phyloP scores from a whole-genome alignment of 2,888 invertebrate species.

The Thyatira batis region DNA sequence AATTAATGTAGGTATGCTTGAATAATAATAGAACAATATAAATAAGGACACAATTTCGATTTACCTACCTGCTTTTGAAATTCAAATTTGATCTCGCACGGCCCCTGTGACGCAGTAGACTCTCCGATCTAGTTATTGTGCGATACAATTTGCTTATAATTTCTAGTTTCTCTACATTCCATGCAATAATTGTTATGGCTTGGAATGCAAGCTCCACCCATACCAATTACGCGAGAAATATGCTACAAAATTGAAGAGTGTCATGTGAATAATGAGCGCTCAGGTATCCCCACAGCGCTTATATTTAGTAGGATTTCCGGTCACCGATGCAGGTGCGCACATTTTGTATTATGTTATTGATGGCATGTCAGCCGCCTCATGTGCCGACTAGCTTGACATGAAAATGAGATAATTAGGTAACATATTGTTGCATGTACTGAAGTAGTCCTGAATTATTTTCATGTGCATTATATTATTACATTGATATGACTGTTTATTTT shows the following conservation, averaged over 20 bases:
- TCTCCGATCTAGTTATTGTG: conserved; percentile 45
- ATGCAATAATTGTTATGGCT: conserved; percentile 56
- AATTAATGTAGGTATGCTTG: background rate
- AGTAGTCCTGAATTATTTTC: background rate
- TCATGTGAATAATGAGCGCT: conserved; percentile 9
- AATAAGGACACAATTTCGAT: background rate
- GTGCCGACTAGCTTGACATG: conserved; percentile 20
- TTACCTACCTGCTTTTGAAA: background rate
- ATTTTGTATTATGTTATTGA: conserved; percentile 40
- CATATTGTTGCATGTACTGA: conserved; percentile 2
- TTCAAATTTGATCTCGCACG: background rate
- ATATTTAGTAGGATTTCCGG: conserved; percentile 20
- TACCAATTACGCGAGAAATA: conserved; percentile 45
- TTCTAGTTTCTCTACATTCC: conserved; percentile 73
- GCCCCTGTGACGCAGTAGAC: conserved; percentile 32
- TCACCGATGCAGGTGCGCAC: conserved; percentile 41
- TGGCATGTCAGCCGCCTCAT: conserved; percentile 34
- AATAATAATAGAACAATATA: background rate
- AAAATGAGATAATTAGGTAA: conserved; percentile 19
- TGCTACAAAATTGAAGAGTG: conserved; percentile 33
- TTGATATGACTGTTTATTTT: too few species aligned
- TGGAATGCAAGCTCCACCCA: conserved; percentile 60
- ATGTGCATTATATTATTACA: too few species aligned
- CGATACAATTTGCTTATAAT: conserved; percentile 58
- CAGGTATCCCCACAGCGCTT: conserved; percentile 11